A percentile compares a stretch with the other conserved stretches of the same genome.
Conservation (phyloP, 2,888 invertebrate species). For the Camponotus fellah region DNA sequence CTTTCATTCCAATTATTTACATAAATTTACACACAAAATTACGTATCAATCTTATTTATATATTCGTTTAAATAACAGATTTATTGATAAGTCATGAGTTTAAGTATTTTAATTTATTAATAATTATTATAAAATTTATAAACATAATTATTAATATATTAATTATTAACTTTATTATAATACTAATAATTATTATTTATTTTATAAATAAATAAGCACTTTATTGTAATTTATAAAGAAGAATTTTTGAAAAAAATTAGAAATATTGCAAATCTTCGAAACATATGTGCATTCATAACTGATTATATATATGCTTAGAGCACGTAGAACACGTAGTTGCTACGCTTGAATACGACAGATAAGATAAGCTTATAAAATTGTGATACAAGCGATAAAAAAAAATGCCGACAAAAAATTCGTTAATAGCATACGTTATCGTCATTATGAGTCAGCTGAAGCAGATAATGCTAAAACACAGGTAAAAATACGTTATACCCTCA, state of each 20-base stretch:
- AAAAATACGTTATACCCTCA: conserved; percentile 30
- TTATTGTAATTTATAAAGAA: not conserved
- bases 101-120: not conserved
- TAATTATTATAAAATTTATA: not conserved
- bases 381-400: conserved; percentile 41
- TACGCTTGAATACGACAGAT: conserved; percentile 38
- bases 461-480: conserved; percentile 53
- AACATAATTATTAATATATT: not conserved
- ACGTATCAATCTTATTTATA: not conserved
- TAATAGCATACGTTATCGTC: conserved; percentile 62
- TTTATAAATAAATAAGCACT: conserved; percentile 7
- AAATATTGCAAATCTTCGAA: not conserved
- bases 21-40: not conserved
- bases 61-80: not conserved
- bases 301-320: not conserved
- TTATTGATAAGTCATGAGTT: not conserved
- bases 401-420: conserved; percentile 43
- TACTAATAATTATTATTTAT: not conserved
- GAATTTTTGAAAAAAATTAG: not conserved
- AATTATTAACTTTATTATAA: not conserved
- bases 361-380: conserved; percentile 53
- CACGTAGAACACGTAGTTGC: not conserved
- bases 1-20: not conserved
- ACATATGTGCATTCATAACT: not conserved
- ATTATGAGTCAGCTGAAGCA: conserved; percentile 2